Conservation (phyloP, 1,140 invertebrate species). For the Rhagoletis pomonella region DNA sequence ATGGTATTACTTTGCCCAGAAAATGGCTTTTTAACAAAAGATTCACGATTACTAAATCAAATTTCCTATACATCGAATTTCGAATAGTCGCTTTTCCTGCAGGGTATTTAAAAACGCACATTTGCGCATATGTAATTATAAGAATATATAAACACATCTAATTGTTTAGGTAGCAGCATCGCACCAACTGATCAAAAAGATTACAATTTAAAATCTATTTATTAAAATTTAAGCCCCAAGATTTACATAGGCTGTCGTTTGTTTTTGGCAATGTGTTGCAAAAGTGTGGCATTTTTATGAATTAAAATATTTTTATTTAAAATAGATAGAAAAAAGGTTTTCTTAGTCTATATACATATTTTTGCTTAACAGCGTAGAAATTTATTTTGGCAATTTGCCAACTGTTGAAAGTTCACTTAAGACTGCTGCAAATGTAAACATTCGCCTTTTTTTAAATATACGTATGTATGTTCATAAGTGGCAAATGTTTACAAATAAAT, state of each 20-base stretch:
- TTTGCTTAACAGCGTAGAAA: background rate
- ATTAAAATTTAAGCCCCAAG: conserved; percentile 9
- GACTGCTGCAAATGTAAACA: background rate
- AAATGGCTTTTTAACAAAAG: no score
- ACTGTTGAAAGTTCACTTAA: conserved; percentile 20
- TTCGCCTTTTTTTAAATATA: background rate
- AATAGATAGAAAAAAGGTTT: background rate
- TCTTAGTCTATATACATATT: background rate
- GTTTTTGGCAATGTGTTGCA: conserved; percentile 21
- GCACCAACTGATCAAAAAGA: conserved; percentile 5
- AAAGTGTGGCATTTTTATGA: conserved; percentile 47
- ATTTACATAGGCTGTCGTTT: background rate
- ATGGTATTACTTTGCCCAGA: no score
- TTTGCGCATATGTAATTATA: no score
- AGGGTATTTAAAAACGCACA: no score
- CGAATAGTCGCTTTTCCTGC: no score
- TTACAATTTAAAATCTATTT: conserved; percentile 17
- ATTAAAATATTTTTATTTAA: conserved; percentile 36
- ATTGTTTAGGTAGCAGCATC: background rate
- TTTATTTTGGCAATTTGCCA: conserved; percentile 23
- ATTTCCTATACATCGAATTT: no score
- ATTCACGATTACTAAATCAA: no score
- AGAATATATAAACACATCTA: no score
- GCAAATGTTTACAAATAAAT: no score
- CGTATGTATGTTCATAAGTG: background rate